A percentile compares a stretch with the other conserved stretches of the same genome.
phyloP scores from a whole-genome alignment of 2,113 vertebrate genomes.

The Psephotus haematonotus region DNA sequence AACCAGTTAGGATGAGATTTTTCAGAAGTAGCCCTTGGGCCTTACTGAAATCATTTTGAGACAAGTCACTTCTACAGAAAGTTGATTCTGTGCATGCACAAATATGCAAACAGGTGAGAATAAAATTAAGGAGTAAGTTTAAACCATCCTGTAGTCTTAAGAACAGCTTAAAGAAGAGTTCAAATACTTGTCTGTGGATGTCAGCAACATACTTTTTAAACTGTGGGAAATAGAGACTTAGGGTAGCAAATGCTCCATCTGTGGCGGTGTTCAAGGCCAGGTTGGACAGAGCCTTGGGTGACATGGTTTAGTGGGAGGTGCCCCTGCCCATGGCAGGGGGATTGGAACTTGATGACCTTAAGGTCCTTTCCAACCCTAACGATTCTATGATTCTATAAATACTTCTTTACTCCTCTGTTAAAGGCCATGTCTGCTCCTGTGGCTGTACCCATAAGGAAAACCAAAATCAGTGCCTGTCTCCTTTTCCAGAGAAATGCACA shows the following conservation, averaged over 20 bases:
- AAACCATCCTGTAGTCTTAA: neutral
- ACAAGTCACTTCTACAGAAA: neutral
- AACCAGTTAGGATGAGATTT: neutral
- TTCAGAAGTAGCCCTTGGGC: neutral
- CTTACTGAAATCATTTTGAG: neutral
- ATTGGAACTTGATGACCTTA: no score
- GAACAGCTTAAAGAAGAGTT: neutral
- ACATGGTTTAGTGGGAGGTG: no score
- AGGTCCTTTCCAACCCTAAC: no score
- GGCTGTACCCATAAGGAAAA: neutral
- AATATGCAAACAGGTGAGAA: neutral
- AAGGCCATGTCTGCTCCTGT: neutral
- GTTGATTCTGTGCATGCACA: neutral
- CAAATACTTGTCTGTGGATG: neutral
- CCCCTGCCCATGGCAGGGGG: no score
- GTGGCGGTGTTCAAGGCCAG: no score
- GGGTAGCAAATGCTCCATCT: neutral
- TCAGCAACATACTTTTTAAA: neutral
- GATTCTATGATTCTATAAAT: no score
- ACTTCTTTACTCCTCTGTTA: neutral
- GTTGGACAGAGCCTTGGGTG: no score
- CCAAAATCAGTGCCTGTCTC: neutral
- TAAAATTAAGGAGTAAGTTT: neutral
- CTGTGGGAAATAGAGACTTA: neutral
- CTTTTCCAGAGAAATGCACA: neutral